Evolutionary conservation across 2,888 invertebrate species (phyloP).

Genomic region (Oxystoma pomonae): DNA sequence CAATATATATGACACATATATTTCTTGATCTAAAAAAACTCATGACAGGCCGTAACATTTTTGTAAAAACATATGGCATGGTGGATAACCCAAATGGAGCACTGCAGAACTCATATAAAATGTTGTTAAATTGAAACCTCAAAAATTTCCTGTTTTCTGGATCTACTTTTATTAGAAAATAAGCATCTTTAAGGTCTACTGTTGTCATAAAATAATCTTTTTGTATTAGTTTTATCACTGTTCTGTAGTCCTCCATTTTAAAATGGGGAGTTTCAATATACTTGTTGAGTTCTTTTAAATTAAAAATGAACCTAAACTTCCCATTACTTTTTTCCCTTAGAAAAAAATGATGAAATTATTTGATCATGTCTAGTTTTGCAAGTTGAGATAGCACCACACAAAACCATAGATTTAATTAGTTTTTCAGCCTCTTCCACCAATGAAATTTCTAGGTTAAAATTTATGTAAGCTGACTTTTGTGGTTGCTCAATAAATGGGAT

Average conservation of each 20-base stretch:
- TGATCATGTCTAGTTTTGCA: slow-evolving; percentile 11
- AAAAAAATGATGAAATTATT: slow-evolving; percentile 26
- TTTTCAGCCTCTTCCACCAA: neutral
- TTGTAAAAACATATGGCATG: neutral
- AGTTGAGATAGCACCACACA: neutral
- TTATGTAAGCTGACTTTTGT: neutral
- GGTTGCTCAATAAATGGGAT: neutral
- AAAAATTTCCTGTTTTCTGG: neutral
- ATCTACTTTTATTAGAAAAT: neutral
- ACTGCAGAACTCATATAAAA: neutral
- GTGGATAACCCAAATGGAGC: neutral
- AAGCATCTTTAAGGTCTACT: neutral
- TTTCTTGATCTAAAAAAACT: neutral
- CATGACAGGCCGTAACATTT: neutral
- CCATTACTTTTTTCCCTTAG: slow-evolving; percentile 24
- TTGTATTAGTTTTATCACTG: slow-evolving; percentile 24
- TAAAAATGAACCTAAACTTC: slow-evolving; percentile 26
- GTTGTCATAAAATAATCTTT: slow-evolving; percentile 10
- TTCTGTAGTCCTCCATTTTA: slow-evolving; percentile 31
- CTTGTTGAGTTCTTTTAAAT: slow-evolving; percentile 26
- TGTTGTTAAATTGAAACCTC: neutral
- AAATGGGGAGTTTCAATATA: slow-evolving; percentile 29
- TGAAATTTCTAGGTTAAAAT: neutral
- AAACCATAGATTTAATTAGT: neutral
- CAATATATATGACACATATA: neutral